A percentile compares a stretch with the other conserved stretches of the same genome.
phyloP scores from a whole-genome alignment of 2,888 invertebrate genomes.

The Amblyteles armatorius region DNA sequence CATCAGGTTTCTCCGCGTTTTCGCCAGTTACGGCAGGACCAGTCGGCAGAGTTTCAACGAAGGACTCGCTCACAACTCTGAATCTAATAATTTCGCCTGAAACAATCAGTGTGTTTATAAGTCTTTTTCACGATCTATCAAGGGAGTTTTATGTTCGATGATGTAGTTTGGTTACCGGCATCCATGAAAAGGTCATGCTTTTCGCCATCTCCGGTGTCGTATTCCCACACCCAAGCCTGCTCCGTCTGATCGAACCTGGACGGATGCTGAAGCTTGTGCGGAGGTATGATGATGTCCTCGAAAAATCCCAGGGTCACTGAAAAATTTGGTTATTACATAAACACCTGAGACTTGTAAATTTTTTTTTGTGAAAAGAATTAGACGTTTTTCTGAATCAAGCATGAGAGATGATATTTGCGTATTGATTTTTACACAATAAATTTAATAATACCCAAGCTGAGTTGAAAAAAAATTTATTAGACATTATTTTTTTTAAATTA shows the following conservation, averaged over 20 bases:
- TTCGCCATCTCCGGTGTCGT: slow-evolving; percentile 92
- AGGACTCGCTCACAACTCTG: slow-evolving; percentile 94
- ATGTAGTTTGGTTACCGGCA: slow-evolving; percentile 86
- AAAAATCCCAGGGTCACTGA: slow-evolving; percentile 97
- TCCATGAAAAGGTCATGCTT: slow-evolving; percentile 98
- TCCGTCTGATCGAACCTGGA: slow-evolving; percentile 96
- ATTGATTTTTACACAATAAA: too few relatives aligned
- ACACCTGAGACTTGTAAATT: not conserved
- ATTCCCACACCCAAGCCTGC: slow-evolving; percentile 99
- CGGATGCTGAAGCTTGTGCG: slow-evolving; percentile 96
- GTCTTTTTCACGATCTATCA: slow-evolving; percentile 14
- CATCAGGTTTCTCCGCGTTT: slow-evolving; percentile 84
- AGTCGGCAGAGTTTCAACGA: slow-evolving; percentile 95
- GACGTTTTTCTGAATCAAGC: too few relatives aligned
- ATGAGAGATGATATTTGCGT: too few relatives aligned
- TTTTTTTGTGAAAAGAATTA: not conserved
- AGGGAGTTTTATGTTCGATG: not conserved
- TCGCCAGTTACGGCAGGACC: slow-evolving; percentile 87
- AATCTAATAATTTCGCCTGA: slow-evolving; percentile 93
- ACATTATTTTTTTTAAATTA: not conserved
- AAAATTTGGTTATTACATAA: slow-evolving; percentile 80
- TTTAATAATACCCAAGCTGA: too few relatives aligned
- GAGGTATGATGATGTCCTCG: slow-evolving; percentile 97
- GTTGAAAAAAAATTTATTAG: too few relatives aligned
- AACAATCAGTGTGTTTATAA: slow-evolving; percentile 55